Evolutionary conservation across 2,113 vertebrate species (phyloP).

Genomic region (Hylia prasina): DNA sequence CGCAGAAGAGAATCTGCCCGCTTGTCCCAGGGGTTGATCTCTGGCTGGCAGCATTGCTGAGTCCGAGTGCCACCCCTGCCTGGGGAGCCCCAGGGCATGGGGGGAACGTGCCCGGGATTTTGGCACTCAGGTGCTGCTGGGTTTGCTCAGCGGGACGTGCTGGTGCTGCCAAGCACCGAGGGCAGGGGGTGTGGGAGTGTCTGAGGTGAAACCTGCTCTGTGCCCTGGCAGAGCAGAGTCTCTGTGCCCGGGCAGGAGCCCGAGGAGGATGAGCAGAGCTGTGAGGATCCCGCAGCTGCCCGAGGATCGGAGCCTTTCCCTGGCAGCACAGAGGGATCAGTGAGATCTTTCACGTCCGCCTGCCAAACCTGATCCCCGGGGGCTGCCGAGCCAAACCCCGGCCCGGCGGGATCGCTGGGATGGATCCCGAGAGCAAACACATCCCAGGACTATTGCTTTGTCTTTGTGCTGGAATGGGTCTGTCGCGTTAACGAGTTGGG

Average conservation of each 20-base stretch:
- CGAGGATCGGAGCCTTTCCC: background rate
- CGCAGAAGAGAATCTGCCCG: fast-evolving
- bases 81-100: background rate
- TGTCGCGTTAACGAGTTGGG: background rate
- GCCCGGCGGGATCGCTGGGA: fast-evolving
- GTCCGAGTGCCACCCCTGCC: fast-evolving
- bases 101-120: fast-evolving
- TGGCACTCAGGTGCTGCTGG: fast-evolving
- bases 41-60: background rate
- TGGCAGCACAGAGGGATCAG: background rate
- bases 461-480: background rate
- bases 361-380: background rate
- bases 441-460: fast-evolving
- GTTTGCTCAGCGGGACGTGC: background rate
- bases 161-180: fast-evolving
- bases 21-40: fast-evolving
- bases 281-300: background rate
- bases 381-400: background rate
- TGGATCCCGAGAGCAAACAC: background rate
- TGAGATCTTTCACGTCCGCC: background rate
- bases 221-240: background rate
- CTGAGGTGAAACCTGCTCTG: background rate
- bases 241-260: background rate
- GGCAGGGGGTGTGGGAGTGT: fast-evolving
- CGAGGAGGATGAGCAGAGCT: background rate